Conservation (phyloP, 2,797 vertebrate species). For the Neopelma chrysocephalum region DNA sequence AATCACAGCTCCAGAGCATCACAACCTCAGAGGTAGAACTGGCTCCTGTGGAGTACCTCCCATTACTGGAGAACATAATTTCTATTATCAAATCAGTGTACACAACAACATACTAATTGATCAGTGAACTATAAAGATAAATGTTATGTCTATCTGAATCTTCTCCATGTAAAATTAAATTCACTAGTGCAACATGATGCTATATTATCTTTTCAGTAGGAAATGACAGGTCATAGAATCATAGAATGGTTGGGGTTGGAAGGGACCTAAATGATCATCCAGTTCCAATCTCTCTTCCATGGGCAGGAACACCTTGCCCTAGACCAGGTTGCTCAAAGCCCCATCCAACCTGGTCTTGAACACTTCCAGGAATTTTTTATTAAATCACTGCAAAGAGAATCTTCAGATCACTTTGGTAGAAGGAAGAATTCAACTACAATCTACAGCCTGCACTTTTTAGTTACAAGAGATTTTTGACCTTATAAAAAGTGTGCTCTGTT, state of each 20-base stretch:
- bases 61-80: conserved; percentile 3
- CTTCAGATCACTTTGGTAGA: neutral
- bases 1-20: neutral
- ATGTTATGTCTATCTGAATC: conserved; percentile 1
- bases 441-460: neutral
- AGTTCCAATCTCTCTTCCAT: neutral
- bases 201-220: neutral
- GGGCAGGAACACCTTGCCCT: neutral
- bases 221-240: neutral
- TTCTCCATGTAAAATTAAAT: neutral
- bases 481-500: neutral
- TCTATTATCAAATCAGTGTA: conserved; percentile 29
- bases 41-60: conserved; percentile 1
- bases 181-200: neutral
- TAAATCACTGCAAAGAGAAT: neutral
- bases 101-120: conserved; percentile 18
- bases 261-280: neutral
- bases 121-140: conserved; percentile 29
- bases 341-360: neutral
- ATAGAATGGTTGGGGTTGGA: neutral
- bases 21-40: conserved; percentile 7
- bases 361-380: neutral
- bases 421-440: neutral
- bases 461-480: neutral
- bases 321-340: neutral